These are phyloP conservation scores for Neolamprologus sp. DNA, from an alignment of 2,113 vertebrate species.

Conservation along the genomic window DNA sequence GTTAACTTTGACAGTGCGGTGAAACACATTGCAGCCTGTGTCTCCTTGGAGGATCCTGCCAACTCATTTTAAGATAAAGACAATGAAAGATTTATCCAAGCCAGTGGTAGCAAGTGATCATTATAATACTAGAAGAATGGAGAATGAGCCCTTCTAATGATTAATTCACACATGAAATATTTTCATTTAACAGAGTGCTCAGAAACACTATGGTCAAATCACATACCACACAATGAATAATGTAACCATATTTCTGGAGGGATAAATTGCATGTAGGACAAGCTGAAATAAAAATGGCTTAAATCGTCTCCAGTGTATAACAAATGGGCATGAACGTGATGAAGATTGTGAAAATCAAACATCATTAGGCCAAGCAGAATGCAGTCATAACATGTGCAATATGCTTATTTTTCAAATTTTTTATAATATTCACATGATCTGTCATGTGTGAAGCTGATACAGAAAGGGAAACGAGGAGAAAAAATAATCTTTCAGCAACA, in stretches of 20 bases:
- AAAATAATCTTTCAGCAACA: neutral
- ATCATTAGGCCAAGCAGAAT: constrained; percentile 40
- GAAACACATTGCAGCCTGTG: neutral
- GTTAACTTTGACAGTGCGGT: constrained; percentile 45
- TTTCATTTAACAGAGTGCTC: constrained; percentile 56
- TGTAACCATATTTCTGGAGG: constrained; percentile 32
- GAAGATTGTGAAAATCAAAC: constrained; percentile 40
- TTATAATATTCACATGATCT: neutral
- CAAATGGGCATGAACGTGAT: constrained; percentile 10
- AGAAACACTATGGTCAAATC: constrained; percentile 46
- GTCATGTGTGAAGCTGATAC: neutral
- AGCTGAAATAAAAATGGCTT: constrained; percentile 34
- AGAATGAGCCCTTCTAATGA: constrained; percentile 45
- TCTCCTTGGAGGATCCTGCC: constrained; percentile 37
- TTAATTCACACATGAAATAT: constrained; percentile 65
- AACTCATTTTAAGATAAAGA: constrained; percentile 56
- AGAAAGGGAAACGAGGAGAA: neutral
- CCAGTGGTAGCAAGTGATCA: constrained; percentile 34
- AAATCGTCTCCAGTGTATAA: constrained; percentile 44
- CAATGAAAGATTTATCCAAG: constrained; percentile 58
- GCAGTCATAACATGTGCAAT: constrained; percentile 21
- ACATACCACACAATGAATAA: constrained; percentile 44
- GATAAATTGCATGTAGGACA: constrained; percentile 21
- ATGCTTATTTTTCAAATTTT: constrained; percentile 1
- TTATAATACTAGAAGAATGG: constrained; percentile 37